Conservation (phyloP, 2,113 vertebrate species). For the Hepsetus odoe region DNA sequence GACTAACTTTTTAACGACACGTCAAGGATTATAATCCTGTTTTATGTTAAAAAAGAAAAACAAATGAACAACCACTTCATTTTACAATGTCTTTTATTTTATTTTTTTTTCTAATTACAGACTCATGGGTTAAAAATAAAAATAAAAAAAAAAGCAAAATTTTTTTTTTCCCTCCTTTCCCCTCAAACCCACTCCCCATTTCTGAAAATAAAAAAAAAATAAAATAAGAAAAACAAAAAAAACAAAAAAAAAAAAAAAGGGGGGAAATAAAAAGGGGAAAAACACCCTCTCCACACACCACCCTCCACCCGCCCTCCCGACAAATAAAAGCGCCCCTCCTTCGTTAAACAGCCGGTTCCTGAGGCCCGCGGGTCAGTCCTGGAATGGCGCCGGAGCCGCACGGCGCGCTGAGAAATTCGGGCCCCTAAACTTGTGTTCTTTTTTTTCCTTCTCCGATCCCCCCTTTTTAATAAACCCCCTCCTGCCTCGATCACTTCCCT, state of each 20-base stretch:
- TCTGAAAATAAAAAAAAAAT: slow-evolving; percentile 55
- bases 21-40: too few species aligned
- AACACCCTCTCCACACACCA: slow-evolving; percentile 64
- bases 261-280: slow-evolving; percentile 13
- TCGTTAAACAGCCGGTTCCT: slow-evolving; percentile 65
- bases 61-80: slow-evolving; percentile 50
- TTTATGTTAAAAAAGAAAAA: not conserved
- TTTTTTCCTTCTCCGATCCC: slow-evolving; percentile 5
- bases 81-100: slow-evolving; percentile 81
- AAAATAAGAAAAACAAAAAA: not conserved
- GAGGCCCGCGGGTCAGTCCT: slow-evolving; percentile 62
- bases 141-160: slow-evolving; percentile 78
- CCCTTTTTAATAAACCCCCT: slow-evolving; percentile 48
- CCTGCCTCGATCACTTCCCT: slow-evolving; percentile 68
- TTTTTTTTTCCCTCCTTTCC: slow-evolving; percentile 51
- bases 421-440: slow-evolving; percentile 41
- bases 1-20: too few species aligned
- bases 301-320: slow-evolving; percentile 55
- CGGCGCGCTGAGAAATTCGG: slow-evolving; percentile 67
- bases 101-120: slow-evolving; percentile 79
- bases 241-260: slow-evolving; percentile 40
- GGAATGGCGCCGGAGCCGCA: slow-evolving; percentile 71
- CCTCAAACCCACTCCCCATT: slow-evolving; percentile 65
- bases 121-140: slow-evolving; percentile 83
- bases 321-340: slow-evolving; percentile 65